These are phyloP conservation scores for Galerucella calmariensis DNA, from an alignment of 2,888 invertebrate species.

Conservation along the genomic window DNA sequence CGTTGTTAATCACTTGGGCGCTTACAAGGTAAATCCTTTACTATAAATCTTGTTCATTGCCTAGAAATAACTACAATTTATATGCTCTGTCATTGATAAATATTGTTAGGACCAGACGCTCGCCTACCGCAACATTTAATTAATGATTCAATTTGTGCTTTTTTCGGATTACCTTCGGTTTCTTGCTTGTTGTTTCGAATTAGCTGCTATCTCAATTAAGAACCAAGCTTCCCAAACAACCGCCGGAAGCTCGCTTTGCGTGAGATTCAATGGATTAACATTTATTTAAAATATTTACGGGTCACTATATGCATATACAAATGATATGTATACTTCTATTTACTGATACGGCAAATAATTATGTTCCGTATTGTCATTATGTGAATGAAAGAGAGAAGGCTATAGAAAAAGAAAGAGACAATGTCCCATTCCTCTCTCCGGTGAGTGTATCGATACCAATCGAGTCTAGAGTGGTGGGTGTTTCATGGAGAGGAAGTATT, in stretches of 20 bases:
- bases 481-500: too few relatives aligned
- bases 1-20: conserved; percentile 88
- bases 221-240: conserved; percentile 8
- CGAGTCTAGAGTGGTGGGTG: too few relatives aligned
- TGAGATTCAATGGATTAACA: neutral
- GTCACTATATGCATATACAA: neutral
- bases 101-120: conserved; percentile 40
- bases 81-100: conserved; percentile 41
- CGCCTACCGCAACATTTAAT: conserved; percentile 36
- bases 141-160: conserved; percentile 37
- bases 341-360: too few relatives aligned
- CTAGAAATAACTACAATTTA: conserved; percentile 43
- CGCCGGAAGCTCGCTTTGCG: neutral
- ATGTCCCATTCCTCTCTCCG: too few relatives aligned
- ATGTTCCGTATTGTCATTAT: too few relatives aligned
- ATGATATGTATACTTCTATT: too few relatives aligned
- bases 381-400: too few relatives aligned
- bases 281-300: neutral
- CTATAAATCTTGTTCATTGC: conserved; percentile 40
- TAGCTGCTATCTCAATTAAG: conserved; percentile 24
- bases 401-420: too few relatives aligned
- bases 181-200: conserved; percentile 30
- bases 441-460: too few relatives aligned
- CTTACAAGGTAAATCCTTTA: conserved; percentile 77
- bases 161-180: conserved; percentile 31